These are phyloP conservation scores for Ahaetulla prasina DNA, from an alignment of 2,113 vertebrate species.

Conservation along the genomic window DNA sequence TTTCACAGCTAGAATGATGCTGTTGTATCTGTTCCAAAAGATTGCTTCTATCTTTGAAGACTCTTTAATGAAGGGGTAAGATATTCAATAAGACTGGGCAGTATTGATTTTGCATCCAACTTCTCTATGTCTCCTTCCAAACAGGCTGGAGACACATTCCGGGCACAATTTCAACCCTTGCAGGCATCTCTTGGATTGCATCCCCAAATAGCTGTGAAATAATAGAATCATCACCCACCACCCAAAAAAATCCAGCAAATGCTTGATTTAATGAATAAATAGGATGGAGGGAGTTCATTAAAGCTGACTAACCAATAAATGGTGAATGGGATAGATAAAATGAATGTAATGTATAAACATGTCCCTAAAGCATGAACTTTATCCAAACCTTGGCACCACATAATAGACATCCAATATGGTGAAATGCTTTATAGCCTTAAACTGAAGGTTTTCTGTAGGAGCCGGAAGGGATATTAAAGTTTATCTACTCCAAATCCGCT, in stretches of 20 bases:
- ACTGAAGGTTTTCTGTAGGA: neutral
- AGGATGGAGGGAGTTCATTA: neutral
- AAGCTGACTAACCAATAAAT: neutral
- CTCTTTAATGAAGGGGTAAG: neutral
- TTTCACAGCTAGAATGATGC: neutral
- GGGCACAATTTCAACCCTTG: neutral
- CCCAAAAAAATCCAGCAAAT: neutral
- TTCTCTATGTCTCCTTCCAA: neutral
- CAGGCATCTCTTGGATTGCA: neutral
- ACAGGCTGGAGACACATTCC: neutral
- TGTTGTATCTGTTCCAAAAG: neutral
- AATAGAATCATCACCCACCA: neutral
- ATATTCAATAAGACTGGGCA: neutral
- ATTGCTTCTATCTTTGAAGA: neutral
- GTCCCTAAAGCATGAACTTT: neutral
- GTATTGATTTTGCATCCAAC: neutral
- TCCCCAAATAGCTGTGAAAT: neutral
- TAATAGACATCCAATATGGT: neutral
- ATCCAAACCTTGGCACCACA: neutral
- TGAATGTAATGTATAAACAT: neutral
- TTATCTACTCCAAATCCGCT: neutral
- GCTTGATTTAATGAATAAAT: neutral
- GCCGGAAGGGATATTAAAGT: neutral
- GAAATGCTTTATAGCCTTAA: neutral
- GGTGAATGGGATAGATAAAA: neutral